Base-by-base conservation (phyloP, 2,113 vertebrate species). In the Larimichthys crocea region DNA sequence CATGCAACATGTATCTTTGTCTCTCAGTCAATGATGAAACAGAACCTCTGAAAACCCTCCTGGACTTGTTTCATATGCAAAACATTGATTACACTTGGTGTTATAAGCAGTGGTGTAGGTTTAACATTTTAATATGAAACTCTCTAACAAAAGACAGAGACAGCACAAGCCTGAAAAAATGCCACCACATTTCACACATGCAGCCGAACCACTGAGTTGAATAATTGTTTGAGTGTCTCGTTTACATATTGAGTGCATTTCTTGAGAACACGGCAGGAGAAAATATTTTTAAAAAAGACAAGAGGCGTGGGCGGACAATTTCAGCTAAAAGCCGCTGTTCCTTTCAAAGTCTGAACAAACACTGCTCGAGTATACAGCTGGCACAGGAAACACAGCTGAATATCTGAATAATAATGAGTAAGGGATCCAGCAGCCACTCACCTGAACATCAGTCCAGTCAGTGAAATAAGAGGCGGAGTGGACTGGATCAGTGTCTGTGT, bases 181-280 rank as follows among this genome's bases (percentile, higher is more conserved):
- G n/a, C n/a, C n/a, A n/a, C n/a, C 31, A 29, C 71, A 10, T 68
- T 5, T 81, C 74, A 64, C 14, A 5, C 35, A 4, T 17, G 20
- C 60, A 3, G 64, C 87, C 52, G 79, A 87, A 7, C 66, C 88
- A 79, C 48, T 57, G 52, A 64, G 65, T 60, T 57, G 63, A 76
- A 66, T 85, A 87, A 89, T 82, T 85, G 85, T 82, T 73, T 69
- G 72, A 73, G 69, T 57, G 80, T 80, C 79, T 85, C 42, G 60
- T 80, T 89, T 83, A 62, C 88, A 89, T 85, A 70, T 69, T 66
- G 67, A 85, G 81, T 53, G 75, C 22, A 56, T 79, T 82, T 85
- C 75, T 69, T 31, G 42, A 74, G 53, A 84, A 78, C 53, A 3
- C 0, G 22, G 3, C 19, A n/a, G 35, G 14, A 49, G 31, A 63